phyloP scores from a whole-genome alignment of 2,888 invertebrate species.

The Drepana falcataria region DNA sequence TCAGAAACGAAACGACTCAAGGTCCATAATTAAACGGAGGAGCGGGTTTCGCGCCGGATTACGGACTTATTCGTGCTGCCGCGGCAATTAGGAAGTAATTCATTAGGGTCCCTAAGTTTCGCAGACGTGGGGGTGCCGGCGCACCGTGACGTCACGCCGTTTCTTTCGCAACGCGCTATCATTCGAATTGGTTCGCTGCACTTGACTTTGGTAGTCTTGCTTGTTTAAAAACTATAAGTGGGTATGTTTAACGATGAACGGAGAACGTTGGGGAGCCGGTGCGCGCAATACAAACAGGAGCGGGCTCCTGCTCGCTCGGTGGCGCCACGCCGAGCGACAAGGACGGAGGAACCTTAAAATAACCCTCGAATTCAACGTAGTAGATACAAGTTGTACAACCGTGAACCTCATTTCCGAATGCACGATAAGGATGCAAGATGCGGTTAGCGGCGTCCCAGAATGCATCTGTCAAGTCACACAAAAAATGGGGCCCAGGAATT shows the following conservation, averaged over 20 bases:
- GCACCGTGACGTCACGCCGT: constrained; percentile 58
- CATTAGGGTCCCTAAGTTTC: constrained; percentile 78
- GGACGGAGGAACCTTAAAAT: constrained; percentile 69
- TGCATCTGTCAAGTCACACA: constrained; percentile 75
- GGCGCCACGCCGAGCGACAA: constrained; percentile 71
- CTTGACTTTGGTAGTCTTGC: constrained; percentile 27
- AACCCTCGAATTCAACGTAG: constrained; percentile 65
- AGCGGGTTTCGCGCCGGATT: constrained; percentile 62
- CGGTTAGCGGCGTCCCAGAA: constrained; percentile 73
- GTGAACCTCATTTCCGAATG: constrained; percentile 61
- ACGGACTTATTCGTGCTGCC: constrained; percentile 68
- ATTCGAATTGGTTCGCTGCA: constrained; percentile 40
- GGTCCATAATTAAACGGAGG: constrained; percentile 67
- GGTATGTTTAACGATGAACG: constrained; percentile 33
- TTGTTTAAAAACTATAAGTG: constrained; percentile 53
- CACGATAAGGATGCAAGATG: constrained; percentile 73
- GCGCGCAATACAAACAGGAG: constrained; percentile 64
- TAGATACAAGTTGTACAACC: constrained; percentile 45
- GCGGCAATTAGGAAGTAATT: constrained; percentile 79
- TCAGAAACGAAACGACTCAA: constrained; percentile 61
- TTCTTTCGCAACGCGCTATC: constrained; percentile 50
- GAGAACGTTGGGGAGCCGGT: constrained; percentile 53
- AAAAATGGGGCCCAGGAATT: constrained; percentile 73
- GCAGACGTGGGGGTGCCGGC: constrained; percentile 76
- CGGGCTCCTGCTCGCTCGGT: constrained; percentile 44